Evolutionary conservation across 1,140 invertebrate genomes (phyloP).

Genomic region (Lordiphosa mommai): DNA sequence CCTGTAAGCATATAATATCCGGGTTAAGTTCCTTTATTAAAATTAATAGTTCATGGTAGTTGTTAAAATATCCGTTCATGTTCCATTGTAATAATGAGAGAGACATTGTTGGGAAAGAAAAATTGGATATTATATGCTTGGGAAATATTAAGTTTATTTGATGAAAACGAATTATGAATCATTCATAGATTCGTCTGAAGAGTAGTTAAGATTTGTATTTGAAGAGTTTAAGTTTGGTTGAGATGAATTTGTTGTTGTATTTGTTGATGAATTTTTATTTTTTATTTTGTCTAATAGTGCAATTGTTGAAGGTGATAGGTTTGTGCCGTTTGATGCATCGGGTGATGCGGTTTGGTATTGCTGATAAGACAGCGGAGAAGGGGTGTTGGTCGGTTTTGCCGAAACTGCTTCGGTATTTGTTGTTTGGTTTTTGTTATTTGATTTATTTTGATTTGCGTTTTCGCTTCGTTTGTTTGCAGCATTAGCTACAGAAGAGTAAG

Average conservation of each 20-base stretch:
- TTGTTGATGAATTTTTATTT: not conserved
- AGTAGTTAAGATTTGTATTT: not conserved
- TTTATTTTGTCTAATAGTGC: too few species aligned
- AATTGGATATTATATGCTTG: not conserved
- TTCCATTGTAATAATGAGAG: not conserved
- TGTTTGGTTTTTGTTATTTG: too few species aligned
- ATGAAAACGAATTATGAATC: not conserved
- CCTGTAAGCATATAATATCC: not conserved
- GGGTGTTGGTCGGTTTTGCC: not conserved
- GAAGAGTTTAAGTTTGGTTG: not conserved
- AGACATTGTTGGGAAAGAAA: not conserved
- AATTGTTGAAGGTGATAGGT: too few species aligned
- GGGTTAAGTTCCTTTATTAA: conserved; percentile 2
- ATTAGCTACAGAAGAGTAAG: not conserved
- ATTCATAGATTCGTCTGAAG: not conserved
- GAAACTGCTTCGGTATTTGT: conserved; percentile 1
- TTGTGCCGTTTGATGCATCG: too few species aligned
- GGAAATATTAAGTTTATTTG: not conserved
- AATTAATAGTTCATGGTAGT: not conserved
- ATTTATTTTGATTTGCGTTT: too few species aligned
- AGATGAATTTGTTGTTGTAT: not conserved
- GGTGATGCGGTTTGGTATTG: too few species aligned
- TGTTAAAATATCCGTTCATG: conserved; percentile 1
- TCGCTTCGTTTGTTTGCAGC: not conserved
- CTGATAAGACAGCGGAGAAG: too few species aligned